Percentiles rank a stretch among this genome's conserved stretches.
Evolutionary conservation across 1,140 invertebrate species (phyloP).

Genomic region (Mamestra configurata): DNA sequence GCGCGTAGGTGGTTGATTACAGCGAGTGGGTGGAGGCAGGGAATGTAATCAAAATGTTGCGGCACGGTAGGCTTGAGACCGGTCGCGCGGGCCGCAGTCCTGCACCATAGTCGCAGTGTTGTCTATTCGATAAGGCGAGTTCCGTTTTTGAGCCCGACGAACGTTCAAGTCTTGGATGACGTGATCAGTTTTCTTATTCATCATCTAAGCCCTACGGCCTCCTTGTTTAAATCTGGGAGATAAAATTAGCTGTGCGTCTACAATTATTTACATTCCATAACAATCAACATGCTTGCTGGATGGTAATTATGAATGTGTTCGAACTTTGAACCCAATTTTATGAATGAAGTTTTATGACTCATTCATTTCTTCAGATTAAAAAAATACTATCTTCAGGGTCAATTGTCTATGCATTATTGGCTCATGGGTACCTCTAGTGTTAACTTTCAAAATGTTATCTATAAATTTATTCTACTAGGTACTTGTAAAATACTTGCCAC

Average conservation of each 20-base stretch:
- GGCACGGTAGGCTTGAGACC: constrained; percentile 57
- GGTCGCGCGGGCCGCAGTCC: constrained; percentile 58
- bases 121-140: constrained; percentile 42
- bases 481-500: too few relatives aligned
- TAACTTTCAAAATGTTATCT: too few relatives aligned
- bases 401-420: background rate
- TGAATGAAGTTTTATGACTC: constrained; percentile 29
- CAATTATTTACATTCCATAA: constrained; percentile 22
- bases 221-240: background rate
- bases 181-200: constrained; percentile 3
- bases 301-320: background rate
- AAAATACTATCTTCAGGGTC: background rate
- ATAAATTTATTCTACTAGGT: too few relatives aligned
- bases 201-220: background rate
- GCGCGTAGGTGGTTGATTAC: constrained; percentile 73
- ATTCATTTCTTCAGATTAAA: background rate
- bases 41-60: constrained; percentile 75
- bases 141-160: constrained; percentile 13
- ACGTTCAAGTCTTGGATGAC: background rate
- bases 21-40: constrained; percentile 73
- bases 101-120: constrained; percentile 58
- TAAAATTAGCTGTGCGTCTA: constrained; percentile 4
- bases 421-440: background rate
- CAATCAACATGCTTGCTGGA: constrained; percentile 24
- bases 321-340: too few relatives aligned